Evolutionary conservation across 23 tunicate species (phyloP).

Genomic region (Clavelina lepadiformis): DNA sequence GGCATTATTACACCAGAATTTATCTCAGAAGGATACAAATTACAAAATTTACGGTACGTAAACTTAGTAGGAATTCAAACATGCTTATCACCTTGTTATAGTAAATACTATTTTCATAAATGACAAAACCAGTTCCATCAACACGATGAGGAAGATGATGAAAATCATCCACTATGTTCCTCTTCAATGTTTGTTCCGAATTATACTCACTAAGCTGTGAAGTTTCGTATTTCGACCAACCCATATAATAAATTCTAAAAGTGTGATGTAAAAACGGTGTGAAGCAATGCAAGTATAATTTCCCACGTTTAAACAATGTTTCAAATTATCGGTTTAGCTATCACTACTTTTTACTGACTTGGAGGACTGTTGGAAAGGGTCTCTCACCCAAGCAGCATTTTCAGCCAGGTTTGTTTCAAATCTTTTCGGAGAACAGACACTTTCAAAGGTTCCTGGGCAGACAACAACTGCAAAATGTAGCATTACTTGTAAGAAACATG

Average conservation of each 20-base stretch:
- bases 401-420: slow-evolving; percentile 22
- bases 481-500: background rate
- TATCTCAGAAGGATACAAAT: too few relatives aligned
- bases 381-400: slow-evolving; percentile 76
- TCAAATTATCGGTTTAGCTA: background rate
- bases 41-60: too few relatives aligned
- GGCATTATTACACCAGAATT: too few relatives aligned
- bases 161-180: slow-evolving; percentile 19
- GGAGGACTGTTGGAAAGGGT: slow-evolving; percentile 59
- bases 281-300: background rate
- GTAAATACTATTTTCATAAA: slow-evolving; percentile 76
- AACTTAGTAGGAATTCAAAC: too few relatives aligned
- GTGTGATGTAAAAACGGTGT: background rate
- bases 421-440: background rate
- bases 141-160: slow-evolving; percentile 38
- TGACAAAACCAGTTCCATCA: slow-evolving; percentile 95
- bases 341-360: slow-evolving; percentile 35
- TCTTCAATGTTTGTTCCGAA: slow-evolving; percentile 9
- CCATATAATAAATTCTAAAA: slow-evolving; percentile 69
- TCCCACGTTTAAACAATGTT: slow-evolving; percentile 3
- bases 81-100: slow-evolving; percentile 83
- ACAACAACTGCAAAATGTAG: slow-evolving; percentile 35
- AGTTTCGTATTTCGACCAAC: slow-evolving; percentile 34
- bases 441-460: slow-evolving; percentile 54
- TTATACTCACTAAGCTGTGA: slow-evolving; percentile 38